Evolutionary conservation across 2,797 vertebrate genomes (phyloP).

Genomic region (Babyrousa celebensis): DNA sequence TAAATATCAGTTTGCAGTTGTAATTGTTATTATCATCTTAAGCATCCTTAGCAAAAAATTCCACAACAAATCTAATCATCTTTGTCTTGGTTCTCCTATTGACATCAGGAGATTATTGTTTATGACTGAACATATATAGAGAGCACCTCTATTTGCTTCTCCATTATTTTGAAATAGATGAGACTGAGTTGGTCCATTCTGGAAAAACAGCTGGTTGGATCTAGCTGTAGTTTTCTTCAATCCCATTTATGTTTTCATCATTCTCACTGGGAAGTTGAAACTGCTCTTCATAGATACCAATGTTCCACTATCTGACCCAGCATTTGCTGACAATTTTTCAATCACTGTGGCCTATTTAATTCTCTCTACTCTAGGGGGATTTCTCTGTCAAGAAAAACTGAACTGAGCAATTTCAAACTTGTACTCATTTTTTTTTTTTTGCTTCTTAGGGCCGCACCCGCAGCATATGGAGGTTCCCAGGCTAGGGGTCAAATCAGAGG

Average conservation of each 20-base stretch:
- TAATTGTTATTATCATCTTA: constrained; percentile 24
- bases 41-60: constrained; percentile 52
- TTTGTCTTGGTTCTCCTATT: background rate
- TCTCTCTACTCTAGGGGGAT: constrained; percentile 42
- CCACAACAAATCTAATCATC: background rate
- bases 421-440: too few species aligned
- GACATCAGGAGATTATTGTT: background rate
- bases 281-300: background rate
- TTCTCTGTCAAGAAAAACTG: constrained; percentile 8
- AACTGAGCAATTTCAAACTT: constrained; percentile 35
- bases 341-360: background rate
- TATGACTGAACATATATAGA: constrained; percentile 30
- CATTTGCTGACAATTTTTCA: constrained; percentile 23
- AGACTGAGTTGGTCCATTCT: background rate
- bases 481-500: too few species aligned
- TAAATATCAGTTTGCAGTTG: background rate
- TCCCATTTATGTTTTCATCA: background rate
- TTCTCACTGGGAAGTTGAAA: background rate
- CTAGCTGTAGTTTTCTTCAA: background rate
- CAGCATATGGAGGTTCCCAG: too few species aligned
- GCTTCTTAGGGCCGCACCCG: too few species aligned
- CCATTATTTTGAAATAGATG: constrained; percentile 14
- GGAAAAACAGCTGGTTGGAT: background rate
- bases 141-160: background rate
- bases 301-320: background rate